Percentiles rank a stretch among this genome's conserved stretches.
phyloP scores from a whole-genome alignment of 2,113 vertebrate species.

The Gopherus flavomarginatus region DNA sequence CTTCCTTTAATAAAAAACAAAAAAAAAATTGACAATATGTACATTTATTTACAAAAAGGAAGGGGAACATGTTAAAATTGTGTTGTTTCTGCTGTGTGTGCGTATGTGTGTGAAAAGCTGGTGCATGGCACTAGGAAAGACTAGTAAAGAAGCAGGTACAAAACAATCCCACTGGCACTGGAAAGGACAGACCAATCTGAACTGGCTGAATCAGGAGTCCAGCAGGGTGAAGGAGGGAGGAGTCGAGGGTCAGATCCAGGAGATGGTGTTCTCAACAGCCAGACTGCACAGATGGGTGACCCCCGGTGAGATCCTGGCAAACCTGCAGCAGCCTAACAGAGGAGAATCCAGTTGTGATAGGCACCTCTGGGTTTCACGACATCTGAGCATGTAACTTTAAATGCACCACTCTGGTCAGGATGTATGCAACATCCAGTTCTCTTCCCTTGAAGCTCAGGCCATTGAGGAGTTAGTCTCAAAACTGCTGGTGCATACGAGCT shows the following conservation, averaged over 20 bases:
- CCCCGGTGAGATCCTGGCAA: not conserved
- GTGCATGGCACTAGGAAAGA: constrained; percentile 83
- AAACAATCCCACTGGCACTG: constrained; percentile 83
- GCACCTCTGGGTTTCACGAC: constrained; percentile 39
- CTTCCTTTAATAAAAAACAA: constrained; percentile 81
- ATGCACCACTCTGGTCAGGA: not conserved
- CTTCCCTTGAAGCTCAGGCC: constrained; percentile 24
- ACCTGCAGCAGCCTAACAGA: not conserved
- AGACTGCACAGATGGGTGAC: constrained; percentile 2
- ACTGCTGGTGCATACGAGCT: constrained; percentile 79
- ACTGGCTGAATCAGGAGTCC: constrained; percentile 65
- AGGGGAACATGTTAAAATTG: constrained; percentile 77
- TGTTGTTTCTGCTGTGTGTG: constrained; percentile 65
- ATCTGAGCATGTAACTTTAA: constrained; percentile 6
- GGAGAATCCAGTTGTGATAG: not conserved
- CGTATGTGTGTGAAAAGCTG: constrained; percentile 77
- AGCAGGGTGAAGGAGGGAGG: constrained; percentile 63
- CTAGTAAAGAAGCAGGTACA: constrained; percentile 84
- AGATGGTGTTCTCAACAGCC: constrained; percentile 25
- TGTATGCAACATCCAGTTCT: constrained; percentile 30
- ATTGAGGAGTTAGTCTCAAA: constrained; percentile 57
- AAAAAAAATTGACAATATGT: constrained; percentile 82
- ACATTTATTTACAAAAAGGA: constrained; percentile 83
- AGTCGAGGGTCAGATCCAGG: constrained; percentile 26
- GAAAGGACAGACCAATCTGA: constrained; percentile 78